Conservation (phyloP, 1,140 invertebrate species). For the Pectinophora gossypiella region DNA sequence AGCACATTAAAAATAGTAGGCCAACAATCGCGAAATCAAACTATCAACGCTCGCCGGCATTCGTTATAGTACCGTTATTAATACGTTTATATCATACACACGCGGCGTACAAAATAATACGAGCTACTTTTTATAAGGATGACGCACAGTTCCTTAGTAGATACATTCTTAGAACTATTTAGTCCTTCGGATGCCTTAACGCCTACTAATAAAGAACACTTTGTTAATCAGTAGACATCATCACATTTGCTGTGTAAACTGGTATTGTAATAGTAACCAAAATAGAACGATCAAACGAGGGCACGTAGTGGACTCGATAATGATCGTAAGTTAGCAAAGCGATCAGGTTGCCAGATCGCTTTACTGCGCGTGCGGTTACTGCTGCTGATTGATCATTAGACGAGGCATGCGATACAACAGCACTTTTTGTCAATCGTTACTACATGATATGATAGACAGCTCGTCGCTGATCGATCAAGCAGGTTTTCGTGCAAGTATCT, state of each 20-base stretch:
- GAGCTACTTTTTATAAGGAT: slow-evolving; percentile 29
- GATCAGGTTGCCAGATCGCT: neutral
- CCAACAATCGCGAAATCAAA: slow-evolving; percentile 26
- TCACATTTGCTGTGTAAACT: neutral
- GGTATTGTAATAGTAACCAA: neutral
- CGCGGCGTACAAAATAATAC: slow-evolving; percentile 18
- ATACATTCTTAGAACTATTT: slow-evolving; percentile 24
- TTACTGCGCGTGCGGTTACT: neutral
- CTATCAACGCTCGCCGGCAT: slow-evolving; percentile 17
- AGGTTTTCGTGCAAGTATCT: neutral
- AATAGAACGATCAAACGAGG: neutral
- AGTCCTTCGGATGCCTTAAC: slow-evolving; percentile 17
- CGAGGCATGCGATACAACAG: neutral
- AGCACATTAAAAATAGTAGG: slow-evolving; percentile 18
- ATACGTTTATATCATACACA: slow-evolving; percentile 2
- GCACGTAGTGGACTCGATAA: neutral
- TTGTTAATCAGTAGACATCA: slow-evolving; percentile 11
- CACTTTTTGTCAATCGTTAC: neutral
- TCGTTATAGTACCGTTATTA: slow-evolving; percentile 44
- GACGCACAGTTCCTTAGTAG: slow-evolving; percentile 23
- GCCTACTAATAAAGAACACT: neutral
- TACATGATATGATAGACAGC: neutral
- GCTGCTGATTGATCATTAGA: neutral
- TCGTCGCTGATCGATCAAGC: neutral
- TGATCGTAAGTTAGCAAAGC: neutral